phyloP scores from a whole-genome alignment of 1,140 invertebrate species.

The Batillaria attramentaria region DNA sequence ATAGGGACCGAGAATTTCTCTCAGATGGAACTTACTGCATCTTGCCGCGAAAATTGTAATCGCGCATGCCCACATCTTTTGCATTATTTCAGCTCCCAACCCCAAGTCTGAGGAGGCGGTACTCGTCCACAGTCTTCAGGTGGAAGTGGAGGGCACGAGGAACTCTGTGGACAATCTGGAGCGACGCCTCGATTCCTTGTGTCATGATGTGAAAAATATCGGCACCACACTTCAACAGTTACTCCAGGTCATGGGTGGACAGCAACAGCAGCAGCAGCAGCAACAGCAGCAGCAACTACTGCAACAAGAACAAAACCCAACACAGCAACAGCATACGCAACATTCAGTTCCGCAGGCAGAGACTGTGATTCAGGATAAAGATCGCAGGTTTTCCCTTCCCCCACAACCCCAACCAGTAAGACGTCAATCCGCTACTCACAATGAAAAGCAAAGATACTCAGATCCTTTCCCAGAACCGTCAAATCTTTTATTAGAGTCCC shows the following conservation, averaged over 20 bases:
- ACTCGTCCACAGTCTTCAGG: slow-evolving; percentile 45
- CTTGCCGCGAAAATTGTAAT: too few relatives aligned
- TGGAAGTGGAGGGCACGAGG: slow-evolving; percentile 44
- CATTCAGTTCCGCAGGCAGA: background rate
- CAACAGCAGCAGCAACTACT: background rate
- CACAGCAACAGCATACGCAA: background rate
- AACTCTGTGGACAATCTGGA: slow-evolving; percentile 39
- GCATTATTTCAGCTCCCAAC: background rate
- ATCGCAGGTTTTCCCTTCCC: too few relatives aligned
- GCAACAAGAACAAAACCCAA: background rate
- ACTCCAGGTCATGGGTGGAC: slow-evolving; percentile 20
- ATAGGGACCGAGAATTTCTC: too few relatives aligned
- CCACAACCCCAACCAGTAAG: background rate
- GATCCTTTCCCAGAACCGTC: background rate
- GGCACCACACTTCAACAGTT: slow-evolving; percentile 27
- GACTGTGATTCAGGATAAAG: too few relatives aligned
- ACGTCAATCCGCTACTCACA: background rate
- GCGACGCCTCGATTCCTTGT: slow-evolving; percentile 39
- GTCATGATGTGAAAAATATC: slow-evolving; percentile 35
- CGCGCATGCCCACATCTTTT: too few relatives aligned
- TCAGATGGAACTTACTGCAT: too few relatives aligned
- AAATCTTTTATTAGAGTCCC: background rate
- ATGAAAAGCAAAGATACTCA: background rate
- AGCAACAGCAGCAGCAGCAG: background rate
- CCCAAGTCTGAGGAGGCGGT: slow-evolving; percentile 27